Conservation (phyloP, 2,888 invertebrate genomes). For the Cactoblastis cactorum region DNA sequence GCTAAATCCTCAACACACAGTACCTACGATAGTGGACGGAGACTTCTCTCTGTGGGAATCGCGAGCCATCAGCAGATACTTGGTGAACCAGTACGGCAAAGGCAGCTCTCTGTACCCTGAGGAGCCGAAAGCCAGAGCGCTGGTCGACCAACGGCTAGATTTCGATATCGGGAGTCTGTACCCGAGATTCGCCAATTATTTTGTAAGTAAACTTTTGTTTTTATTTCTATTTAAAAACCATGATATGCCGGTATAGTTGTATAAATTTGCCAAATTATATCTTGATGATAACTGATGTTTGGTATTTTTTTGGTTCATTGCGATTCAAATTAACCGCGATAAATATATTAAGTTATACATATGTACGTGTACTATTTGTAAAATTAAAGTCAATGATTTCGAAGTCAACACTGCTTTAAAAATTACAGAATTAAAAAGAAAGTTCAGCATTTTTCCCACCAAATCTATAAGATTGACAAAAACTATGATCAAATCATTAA, state of each 20-base stretch:
- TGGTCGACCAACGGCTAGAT: conserved; percentile 87
- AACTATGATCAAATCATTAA: background rate
- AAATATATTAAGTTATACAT: no score
- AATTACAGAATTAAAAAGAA: no score
- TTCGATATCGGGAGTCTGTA: conserved; percentile 88
- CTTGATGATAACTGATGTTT: no score
- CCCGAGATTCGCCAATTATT: conserved; percentile 81
- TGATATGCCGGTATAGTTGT: no score
- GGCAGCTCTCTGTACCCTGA: conserved; percentile 85
- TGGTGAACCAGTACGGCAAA: conserved; percentile 87
- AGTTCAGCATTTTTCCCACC: no score
- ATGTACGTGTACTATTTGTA: no score
- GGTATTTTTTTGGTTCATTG: no score
- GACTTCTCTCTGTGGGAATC: conserved; percentile 91
- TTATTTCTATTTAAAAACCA: background rate
- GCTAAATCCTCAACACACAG: conserved; percentile 89
- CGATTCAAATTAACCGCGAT: no score
- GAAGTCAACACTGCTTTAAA: no score
- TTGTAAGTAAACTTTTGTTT: conserved; percentile 69
- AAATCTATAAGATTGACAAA: no score
- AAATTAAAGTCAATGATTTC: no score
- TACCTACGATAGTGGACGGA: conserved; percentile 89
- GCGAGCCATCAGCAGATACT: conserved; percentile 86
- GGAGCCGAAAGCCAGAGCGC: conserved; percentile 83
- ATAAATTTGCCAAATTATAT: no score